A percentile compares a stretch with the other conserved stretches of the same genome.
These are phyloP conservation scores for Oasisia sp. DNA, from an alignment of 2,888 invertebrate genomes.

Conservation along the genomic window DNA sequence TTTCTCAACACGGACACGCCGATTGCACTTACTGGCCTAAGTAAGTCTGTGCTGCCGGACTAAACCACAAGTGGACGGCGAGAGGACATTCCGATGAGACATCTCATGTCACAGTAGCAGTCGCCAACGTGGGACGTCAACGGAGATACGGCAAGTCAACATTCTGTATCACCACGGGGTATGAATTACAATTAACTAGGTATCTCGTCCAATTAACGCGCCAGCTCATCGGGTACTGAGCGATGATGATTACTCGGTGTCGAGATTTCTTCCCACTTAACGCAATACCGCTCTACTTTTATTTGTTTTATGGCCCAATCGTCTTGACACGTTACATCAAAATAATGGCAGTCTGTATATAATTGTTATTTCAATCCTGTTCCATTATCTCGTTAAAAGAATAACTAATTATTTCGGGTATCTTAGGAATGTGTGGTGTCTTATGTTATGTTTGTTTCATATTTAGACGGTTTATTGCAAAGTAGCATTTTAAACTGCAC, in stretches of 20 bases:
- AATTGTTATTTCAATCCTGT: not conserved
- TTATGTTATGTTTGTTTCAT: not conserved
- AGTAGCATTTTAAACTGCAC: no score
- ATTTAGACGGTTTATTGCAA: not conserved
- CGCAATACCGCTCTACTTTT: not conserved
- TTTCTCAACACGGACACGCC: not conserved
- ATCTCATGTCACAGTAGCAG: not conserved
- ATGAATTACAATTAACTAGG: not conserved
- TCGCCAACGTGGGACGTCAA: not conserved
- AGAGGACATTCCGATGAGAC: not conserved
- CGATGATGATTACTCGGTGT: not conserved
- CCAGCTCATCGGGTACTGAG: not conserved
- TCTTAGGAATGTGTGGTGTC: not conserved
- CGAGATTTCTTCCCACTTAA: not conserved
- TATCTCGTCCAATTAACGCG: not conserved
- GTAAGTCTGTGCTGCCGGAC: not conserved
- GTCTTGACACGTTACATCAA: not conserved
- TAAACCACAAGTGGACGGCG: not conserved
- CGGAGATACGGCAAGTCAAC: not conserved
- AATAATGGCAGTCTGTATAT: not conserved
- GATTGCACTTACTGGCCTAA: not conserved
- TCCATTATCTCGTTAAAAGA: not conserved
- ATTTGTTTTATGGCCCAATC: not conserved
- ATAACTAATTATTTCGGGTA: not conserved
- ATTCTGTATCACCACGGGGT: not conserved